Evolutionary conservation across 2,888 invertebrate species (phyloP), one percentile per base, ranked within the genome.

Genomic region (Drosophila anomalata): DNA sequence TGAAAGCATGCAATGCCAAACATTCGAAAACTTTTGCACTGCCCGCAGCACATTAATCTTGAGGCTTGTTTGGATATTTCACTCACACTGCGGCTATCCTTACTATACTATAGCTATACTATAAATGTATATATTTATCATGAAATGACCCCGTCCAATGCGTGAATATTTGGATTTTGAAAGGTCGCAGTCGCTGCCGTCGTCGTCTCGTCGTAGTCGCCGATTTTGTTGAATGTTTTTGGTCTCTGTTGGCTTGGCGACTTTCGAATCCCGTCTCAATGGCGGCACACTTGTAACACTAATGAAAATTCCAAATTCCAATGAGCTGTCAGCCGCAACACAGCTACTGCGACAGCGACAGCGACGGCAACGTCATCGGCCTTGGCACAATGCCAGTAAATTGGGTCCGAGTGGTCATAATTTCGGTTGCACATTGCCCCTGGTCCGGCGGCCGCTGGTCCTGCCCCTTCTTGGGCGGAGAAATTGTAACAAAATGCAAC

Each of bases 231-330:
- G 44, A 22, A 20, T 44, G 44, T 20, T 44, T 22, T 22, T 22
- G 29, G 29, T 24, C 14, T 22, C 33, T 36, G 65, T 52, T 63
- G 63, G 70, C 50, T 46, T 73, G 69, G 61, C 75, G 63, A 70
- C 60, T 62, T 56, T 72, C 57, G 57, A 44, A 58, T 57, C 69
- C 72, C 84, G 87, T 80, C 82, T 82, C 84, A 68, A 80, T 87
- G 82, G 82, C 82, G 82, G 70, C 79, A 47, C 82, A 82, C 75
- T 79, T 87, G 84, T 72, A 82, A 82, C 75, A 79, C 82, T 85
- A 79, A 84, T 87, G 84, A 84, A 84, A 87, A 85, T 78, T 79
- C 77, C 85, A 82, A 87, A 85, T 85, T 85, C 82, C 85, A 81
- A 75, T 82, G 76, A 79, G 74, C 87, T 82, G 84, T 76, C 87